Conservation (phyloP, 2,797 vertebrate genomes). For the Trichosurus vulpecula region DNA sequence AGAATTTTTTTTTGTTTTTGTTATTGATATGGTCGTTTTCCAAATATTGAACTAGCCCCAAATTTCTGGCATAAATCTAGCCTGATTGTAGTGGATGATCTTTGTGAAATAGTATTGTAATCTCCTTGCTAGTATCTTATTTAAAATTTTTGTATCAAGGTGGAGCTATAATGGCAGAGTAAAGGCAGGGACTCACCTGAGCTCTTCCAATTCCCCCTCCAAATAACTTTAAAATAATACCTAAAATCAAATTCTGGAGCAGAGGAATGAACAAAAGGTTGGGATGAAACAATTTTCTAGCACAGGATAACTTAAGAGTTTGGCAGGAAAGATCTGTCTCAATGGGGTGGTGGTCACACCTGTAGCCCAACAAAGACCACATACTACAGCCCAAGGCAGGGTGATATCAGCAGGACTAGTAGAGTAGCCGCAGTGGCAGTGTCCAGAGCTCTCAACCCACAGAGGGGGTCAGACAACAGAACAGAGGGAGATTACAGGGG, state of each 20-base stretch:
- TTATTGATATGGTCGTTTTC: not conserved
- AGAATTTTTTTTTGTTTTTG: not conserved
- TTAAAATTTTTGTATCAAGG: not conserved
- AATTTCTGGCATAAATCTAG: not conserved
- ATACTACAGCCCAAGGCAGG: not conserved
- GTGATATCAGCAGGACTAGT: not conserved
- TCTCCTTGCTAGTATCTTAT: not conserved
- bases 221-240: not conserved
- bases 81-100: not conserved
- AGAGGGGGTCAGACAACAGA: not conserved
- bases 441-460: not conserved
- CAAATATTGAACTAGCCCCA: too few relatives aligned
- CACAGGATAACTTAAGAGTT: not conserved
- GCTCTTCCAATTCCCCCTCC: not conserved
- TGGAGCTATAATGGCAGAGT: not conserved
- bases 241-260: not conserved
- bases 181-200: not conserved
- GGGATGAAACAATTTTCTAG: not conserved
- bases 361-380: not conserved
- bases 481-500: not conserved
- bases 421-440: not conserved
- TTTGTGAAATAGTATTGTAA: not conserved
- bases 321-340: not conserved
- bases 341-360: not conserved
- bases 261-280: not conserved